A percentile compares a stretch with the other conserved stretches of the same genome.
These are phyloP conservation scores for Aurelia sp. DNA, from an alignment of 30 jellyfish, hydroid and myxozoan genomes.

Conservation along the genomic window DNA sequence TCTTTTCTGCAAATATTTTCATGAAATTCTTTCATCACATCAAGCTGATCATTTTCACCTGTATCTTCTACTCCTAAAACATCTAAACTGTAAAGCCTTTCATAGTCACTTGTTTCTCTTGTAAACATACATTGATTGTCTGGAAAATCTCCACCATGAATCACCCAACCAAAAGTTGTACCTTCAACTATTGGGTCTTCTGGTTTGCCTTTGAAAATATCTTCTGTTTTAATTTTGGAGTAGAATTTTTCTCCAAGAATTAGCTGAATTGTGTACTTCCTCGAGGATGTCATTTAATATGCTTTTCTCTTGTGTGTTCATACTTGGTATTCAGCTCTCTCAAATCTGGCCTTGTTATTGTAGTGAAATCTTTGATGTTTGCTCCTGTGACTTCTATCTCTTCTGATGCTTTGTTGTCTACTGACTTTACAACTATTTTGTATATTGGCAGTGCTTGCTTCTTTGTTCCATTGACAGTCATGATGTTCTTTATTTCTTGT, in stretches of 20 bases:
- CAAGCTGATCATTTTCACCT: constrained; percentile 29
- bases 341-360: constrained; percentile 21
- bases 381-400: constrained; percentile 47
- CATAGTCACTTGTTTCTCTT: constrained; percentile 29
- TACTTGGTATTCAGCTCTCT: constrained; percentile 15
- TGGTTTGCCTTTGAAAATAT: constrained; percentile 20
- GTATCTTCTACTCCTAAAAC: constrained; percentile 38
- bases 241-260: constrained; percentile 26
- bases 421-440: constrained; percentile 13
- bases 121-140: constrained; percentile 7
- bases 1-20: constrained; percentile 19
- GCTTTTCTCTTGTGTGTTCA: constrained; percentile 9
- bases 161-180: constrained; percentile 46
- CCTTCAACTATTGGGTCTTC: constrained; percentile 44
- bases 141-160: constrained; percentile 50
- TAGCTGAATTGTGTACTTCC: constrained; percentile 29
- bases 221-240: constrained; percentile 11
- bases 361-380: constrained; percentile 18
- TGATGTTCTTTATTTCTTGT: too few species aligned
- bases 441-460: constrained; percentile 43
- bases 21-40: constrained; percentile 12
- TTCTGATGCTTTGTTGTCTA: constrained; percentile 23
- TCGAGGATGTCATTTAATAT: constrained; percentile 14
- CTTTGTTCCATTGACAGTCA: too few species aligned
- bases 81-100: constrained; percentile 1